Evolutionary conservation across 2,888 invertebrate genomes (phyloP).

Genomic region (Pheosia gnoma): DNA sequence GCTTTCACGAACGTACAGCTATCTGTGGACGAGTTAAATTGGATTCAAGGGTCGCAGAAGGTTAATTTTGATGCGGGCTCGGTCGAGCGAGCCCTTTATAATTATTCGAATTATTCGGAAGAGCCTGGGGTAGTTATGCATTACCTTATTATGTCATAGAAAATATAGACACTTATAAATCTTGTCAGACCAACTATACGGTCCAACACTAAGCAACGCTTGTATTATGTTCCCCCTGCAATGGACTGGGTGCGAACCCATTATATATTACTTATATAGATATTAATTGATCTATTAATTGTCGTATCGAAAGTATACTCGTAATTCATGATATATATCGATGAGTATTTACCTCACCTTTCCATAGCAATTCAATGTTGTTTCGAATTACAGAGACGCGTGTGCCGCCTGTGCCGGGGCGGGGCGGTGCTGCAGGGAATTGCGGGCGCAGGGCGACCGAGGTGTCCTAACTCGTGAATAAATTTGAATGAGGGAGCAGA

Average conservation of each 20-base stretch:
- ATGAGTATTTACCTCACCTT: conserved; percentile 16
- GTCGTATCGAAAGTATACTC: too few species aligned
- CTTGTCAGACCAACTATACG: too few species aligned
- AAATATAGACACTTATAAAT: too few species aligned
- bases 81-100: conserved; percentile 55
- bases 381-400: conserved; percentile 37
- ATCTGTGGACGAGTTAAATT: conserved; percentile 71
- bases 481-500: conserved; percentile 68
- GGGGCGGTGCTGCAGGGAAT: conserved; percentile 28
- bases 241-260: too few species aligned
- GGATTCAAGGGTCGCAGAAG: conserved; percentile 64
- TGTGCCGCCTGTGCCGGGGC: too few species aligned
- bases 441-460: conserved; percentile 30
- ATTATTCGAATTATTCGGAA: conserved; percentile 42
- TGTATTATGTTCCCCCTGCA: too few species aligned
- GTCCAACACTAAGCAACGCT: too few species aligned
- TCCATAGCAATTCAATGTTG: conserved; percentile 24
- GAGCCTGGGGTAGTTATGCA: background rate
- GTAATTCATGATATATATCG: conserved; percentile 18
- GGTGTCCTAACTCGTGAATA: conserved; percentile 62
- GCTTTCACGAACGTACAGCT: conserved; percentile 47
- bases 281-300: too few species aligned
- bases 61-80: conserved; percentile 69
- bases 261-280: too few species aligned
- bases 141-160: background rate